Evolutionary conservation across 2,888 invertebrate genomes (phyloP).

Genomic region (Boloria euphrosyne): DNA sequence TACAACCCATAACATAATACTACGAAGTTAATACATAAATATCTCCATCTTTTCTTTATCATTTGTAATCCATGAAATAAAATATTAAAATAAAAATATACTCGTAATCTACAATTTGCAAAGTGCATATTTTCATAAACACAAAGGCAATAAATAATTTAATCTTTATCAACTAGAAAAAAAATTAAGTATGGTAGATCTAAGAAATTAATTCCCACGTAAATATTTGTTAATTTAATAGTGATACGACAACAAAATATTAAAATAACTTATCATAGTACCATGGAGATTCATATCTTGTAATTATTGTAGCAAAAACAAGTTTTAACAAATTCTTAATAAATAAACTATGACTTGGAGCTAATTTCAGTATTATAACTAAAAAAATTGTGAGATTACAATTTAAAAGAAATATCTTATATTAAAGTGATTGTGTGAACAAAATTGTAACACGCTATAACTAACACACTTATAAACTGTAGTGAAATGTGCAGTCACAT

Average conservation of each 20-base stretch:
- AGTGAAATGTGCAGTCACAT: background rate
- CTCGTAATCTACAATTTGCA: slow-evolving; percentile 20
- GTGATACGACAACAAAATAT: slow-evolving; percentile 23
- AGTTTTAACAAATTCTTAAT: slow-evolving; percentile 10
- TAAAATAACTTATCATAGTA: slow-evolving; percentile 19
- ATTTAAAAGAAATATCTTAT: background rate
- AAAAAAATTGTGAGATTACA: background rate
- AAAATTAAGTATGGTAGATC: slow-evolving; percentile 5
- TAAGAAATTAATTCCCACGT: background rate
- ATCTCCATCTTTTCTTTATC: slow-evolving; percentile 21
- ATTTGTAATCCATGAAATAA: slow-evolving; percentile 11
- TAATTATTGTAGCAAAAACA: slow-evolving; percentile 28
- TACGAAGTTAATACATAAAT: slow-evolving; percentile 22
- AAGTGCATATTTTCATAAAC: slow-evolving; percentile 18
- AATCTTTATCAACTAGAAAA: slow-evolving; percentile 8
- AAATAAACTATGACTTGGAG: background rate
- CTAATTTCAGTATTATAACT: background rate
- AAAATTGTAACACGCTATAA: background rate
- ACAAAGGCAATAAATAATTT: slow-evolving; percentile 1
- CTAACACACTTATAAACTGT: background rate
- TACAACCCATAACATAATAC: slow-evolving; percentile 24
- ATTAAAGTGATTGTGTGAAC: background rate
- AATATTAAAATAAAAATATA: slow-evolving; percentile 25
- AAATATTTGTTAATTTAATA: slow-evolving; percentile 17
- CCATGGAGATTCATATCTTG: slow-evolving; percentile 7